Evolutionary conservation across 2,113 vertebrate species (phyloP), one percentile per base, ranked within the genome.

Genomic region (Mionectes macconnelli): DNA sequence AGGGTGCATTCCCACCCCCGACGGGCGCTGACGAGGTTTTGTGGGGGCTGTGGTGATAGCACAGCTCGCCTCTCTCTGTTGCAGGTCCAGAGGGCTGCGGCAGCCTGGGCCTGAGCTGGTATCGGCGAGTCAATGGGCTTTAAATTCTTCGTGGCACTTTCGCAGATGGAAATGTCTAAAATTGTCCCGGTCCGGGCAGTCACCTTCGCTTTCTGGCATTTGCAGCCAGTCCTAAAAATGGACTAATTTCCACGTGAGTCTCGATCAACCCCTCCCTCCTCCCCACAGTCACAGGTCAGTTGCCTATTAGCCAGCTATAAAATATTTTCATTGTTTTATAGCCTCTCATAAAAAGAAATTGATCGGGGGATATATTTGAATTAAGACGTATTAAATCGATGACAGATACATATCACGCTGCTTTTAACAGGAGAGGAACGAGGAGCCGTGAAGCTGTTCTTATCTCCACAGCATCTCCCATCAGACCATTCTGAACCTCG

Each of bases 371-470:
- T 98, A 96, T 98, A 95, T 98, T 97, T 96, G 97, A 98, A 99
- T 99, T 96, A 98, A 99, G 98, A 98, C 97, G 87, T 98, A 98
- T 98, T 97, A 98, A 98, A 98, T 98, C 97, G 97, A 98, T 98
- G 98, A 98, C 98, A 98, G 98, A 98, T 98, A 92, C 98, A 91
- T 80, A 98, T 97, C 98, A 98, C 73, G 98, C 98, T 98, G 98
- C 85, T 97, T 97, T 98, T 97, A 98, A 97, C 97, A 97, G 96
- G 96, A 97, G 95, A 88, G 87, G 96, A 91, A 96, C 87, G 91
- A 93, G 92, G 94, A 80, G 93, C 93, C 96, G 77, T 79, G 82
- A n/a, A 55, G 85, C 81, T 76, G 87, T 87, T 76, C 92, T 93
- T 96, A 90, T 63, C 53, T 96, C 96, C 97, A 68, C 96, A 94